Evolutionary conservation across 1,140 invertebrate genomes (phyloP).

Genomic region (Pristionchus pacificus): DNA sequence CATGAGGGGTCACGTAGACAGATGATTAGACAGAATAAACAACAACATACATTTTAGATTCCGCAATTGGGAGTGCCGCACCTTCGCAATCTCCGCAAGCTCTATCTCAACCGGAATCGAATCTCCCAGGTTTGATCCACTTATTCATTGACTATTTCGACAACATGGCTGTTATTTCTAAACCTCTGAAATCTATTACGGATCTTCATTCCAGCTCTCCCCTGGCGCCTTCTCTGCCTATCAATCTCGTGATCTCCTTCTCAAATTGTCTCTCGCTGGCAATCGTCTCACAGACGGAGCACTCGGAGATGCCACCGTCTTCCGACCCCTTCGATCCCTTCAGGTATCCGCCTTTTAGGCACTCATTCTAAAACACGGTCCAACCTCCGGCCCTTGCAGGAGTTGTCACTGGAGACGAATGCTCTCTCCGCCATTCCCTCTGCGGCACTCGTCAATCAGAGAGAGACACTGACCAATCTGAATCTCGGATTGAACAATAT

Average conservation of each 20-base stretch:
- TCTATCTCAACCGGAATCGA: constrained; percentile 46
- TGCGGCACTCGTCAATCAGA: constrained; percentile 46
- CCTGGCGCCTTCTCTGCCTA: constrained; percentile 42
- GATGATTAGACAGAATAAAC: too few relatives aligned
- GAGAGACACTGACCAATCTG: constrained; percentile 48
- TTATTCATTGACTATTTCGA: neutral
- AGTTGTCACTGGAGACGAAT: constrained; percentile 56
- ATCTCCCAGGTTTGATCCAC: neutral
- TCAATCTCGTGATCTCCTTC: constrained; percentile 40
- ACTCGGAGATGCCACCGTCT: constrained; percentile 44
- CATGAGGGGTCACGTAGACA: too few relatives aligned
- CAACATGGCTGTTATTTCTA: neutral
- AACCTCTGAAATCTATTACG: too few relatives aligned
- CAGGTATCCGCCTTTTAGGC: constrained; percentile 10
- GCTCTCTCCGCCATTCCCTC: constrained; percentile 50
- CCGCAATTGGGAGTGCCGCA: constrained; percentile 32
- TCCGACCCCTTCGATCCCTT: constrained; percentile 45
- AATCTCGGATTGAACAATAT: constrained; percentile 56
- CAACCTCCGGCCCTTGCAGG: constrained; percentile 29
- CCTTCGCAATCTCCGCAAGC: constrained; percentile 48
- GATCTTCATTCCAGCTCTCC: constrained; percentile 39
- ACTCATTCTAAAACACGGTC: neutral
- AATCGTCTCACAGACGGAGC: constrained; percentile 48
- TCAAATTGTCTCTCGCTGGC: constrained; percentile 54
- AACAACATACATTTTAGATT: too few relatives aligned